These are phyloP conservation scores for Corythornis cristatus DNA, from an alignment of 2,113 vertebrate genomes.

Conservation along the genomic window DNA sequence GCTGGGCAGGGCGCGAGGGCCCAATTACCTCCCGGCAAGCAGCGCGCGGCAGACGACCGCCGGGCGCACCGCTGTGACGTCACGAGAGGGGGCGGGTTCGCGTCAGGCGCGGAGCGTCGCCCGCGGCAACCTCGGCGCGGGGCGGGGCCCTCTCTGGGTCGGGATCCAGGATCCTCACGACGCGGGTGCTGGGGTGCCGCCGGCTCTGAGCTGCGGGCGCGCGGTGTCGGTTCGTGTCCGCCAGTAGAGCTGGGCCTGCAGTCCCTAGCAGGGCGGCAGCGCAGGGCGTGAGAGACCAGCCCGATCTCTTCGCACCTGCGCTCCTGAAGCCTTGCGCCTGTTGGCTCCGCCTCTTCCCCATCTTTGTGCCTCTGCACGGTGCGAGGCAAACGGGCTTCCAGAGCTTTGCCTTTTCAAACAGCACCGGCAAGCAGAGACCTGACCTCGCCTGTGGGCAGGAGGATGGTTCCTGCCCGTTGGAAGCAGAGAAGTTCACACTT, in stretches of 20 bases:
- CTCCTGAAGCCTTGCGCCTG: background rate
- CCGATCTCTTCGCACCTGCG: no score
- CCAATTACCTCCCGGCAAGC: background rate
- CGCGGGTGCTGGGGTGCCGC: no score
- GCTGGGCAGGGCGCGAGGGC: background rate
- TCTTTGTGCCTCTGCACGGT: background rate
- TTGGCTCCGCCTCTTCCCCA: background rate
- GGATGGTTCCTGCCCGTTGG: background rate
- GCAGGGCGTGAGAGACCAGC: background rate
- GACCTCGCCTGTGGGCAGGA: background rate
- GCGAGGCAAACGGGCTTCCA: background rate
- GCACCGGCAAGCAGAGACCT: background rate
- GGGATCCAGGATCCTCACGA: no score
- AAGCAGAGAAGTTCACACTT: background rate
- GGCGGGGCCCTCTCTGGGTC: no score
- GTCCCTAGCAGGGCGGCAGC: background rate
- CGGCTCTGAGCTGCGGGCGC: no score
- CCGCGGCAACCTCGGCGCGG: no score
- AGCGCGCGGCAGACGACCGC: background rate
- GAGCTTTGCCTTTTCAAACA: background rate
- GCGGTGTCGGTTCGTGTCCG: no score
- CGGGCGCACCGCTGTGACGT: accelerated
- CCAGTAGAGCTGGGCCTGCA: background rate
- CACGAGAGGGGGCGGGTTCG: background rate
- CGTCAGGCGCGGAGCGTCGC: no score